Conservation (phyloP, 2,888 invertebrate genomes). For the Imbricaverruca yamaguchii region DNA sequence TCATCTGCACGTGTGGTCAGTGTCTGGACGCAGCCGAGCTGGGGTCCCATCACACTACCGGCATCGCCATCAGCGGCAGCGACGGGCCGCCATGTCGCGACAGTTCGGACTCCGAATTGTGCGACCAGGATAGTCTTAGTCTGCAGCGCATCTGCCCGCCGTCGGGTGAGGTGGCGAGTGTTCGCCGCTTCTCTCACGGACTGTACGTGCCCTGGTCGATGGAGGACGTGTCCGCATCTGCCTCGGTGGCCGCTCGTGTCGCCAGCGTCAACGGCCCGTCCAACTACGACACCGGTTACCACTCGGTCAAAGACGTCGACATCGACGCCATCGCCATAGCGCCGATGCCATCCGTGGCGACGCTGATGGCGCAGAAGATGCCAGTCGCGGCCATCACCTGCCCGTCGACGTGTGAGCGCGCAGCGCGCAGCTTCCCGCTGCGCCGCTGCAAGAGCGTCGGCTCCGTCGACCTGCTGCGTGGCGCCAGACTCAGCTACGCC, state of each 20-base stretch:
- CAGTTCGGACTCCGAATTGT: no score
- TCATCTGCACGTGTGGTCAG: conserved; percentile 13
- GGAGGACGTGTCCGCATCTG: background rate
- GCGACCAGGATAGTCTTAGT: no score
- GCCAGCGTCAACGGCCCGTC: background rate
- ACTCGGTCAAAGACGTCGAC: conserved; percentile 12
- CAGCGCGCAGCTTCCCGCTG: background rate
- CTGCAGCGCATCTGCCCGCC: background rate
- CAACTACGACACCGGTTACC: conserved; percentile 12
- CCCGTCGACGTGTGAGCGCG: background rate
- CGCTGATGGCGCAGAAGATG: background rate
- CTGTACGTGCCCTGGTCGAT: background rate
- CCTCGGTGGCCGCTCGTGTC: background rate
- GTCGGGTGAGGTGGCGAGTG: background rate
- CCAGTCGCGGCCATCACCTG: background rate
- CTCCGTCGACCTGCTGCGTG: conserved; percentile 4
- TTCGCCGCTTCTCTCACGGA: background rate
- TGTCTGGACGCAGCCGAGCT: background rate
- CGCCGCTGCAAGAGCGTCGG: conserved; percentile 13
- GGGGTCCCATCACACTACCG: background rate
- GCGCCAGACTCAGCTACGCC: background rate
- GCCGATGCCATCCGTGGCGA: background rate
- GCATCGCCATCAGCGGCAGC: background rate
- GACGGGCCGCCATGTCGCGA: background rate
- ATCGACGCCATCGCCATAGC: background rate